Evolutionary conservation across 2,888 invertebrate genomes (phyloP).

Genomic region (Nemurella pictetii): DNA sequence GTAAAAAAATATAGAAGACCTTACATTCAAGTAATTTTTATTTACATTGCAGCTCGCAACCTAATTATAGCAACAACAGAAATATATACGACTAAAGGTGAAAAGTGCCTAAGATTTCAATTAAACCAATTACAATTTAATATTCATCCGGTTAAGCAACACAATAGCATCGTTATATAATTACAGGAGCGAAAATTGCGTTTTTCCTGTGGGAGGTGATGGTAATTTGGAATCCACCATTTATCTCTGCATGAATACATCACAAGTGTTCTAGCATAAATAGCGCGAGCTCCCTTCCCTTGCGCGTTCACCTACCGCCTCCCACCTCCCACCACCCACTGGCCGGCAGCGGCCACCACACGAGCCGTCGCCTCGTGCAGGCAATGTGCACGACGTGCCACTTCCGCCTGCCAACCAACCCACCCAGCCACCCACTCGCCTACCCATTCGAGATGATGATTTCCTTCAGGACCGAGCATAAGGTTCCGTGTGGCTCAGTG

Average conservation of each 20-base stretch:
- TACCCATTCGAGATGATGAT: not conserved
- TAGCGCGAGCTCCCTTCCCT: not conserved
- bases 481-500: not conserved
- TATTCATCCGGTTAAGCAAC: not conserved
- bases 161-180: not conserved
- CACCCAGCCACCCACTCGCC: not conserved
- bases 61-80: not conserved
- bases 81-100: not conserved
- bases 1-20: no score
- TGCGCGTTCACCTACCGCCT: no score
- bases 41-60: not conserved
- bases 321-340: not conserved
- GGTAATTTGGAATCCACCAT: conserved; percentile 25
- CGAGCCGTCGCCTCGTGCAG: not conserved
- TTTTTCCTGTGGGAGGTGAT: conserved; percentile 20
- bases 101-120: not conserved
- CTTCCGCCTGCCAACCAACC: not conserved
- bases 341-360: not conserved
- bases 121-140: not conserved
- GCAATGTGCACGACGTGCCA: not conserved
- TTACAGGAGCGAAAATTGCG: conserved; percentile 28
- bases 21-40: no score
- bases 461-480: not conserved
- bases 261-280: not conserved
- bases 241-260: not conserved